Base-by-base conservation (phyloP, 2,113 vertebrate species). In the Martes martes region DNA sequence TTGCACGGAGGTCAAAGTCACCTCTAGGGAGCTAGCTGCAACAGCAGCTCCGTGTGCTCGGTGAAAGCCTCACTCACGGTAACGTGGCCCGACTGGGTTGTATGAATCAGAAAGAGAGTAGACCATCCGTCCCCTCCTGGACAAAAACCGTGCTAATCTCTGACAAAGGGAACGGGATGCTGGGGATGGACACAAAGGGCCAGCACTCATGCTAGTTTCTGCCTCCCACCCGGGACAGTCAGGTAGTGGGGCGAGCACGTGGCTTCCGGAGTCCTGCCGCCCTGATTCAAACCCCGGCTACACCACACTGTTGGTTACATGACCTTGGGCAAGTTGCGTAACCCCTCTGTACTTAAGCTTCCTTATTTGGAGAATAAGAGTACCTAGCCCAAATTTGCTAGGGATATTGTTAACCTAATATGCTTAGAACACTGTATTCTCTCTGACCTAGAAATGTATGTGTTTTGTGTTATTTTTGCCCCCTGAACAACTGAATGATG, bases 311-410 rank as follows among this genome's bases (percentile, higher is more conserved):
- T 79, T 57, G 36, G 50, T 84, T 19, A n/a, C 15, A n/a, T 78
- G 87, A 87, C 94, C 42, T 36, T 42, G 47, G 24, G 26, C 61
- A 83, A 36, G 39, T 63, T 73, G 24, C 15, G 0, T 52, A 57
- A 47, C 63, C 33, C 95, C 13, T 96, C 50, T 26, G 52, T 31
- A 21, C 45, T 90, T 94, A 42, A 42, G 52, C 28, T 79, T 89
- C 81, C 67, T 87, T 83, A 90, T 90, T 88, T 90, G 71, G 24
- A 47, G 52, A 92, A 65, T 67, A 78, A 63, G 57, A n/a, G 50
- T 73, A 50, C 50, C 50, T 92, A 47, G 50, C 36, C 79, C 33
- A 4, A 65, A 28, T 28, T 31, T 86, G 19, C 67, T 61, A 63
- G 15, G 73, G 93, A 93, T 59, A 91, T 67, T 63, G 28, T 88